A percentile compares a stretch with the other conserved stretches of the same genome.
Conservation (phyloP, 2,797 vertebrate species). For the Enteromius radiatus region DNA sequence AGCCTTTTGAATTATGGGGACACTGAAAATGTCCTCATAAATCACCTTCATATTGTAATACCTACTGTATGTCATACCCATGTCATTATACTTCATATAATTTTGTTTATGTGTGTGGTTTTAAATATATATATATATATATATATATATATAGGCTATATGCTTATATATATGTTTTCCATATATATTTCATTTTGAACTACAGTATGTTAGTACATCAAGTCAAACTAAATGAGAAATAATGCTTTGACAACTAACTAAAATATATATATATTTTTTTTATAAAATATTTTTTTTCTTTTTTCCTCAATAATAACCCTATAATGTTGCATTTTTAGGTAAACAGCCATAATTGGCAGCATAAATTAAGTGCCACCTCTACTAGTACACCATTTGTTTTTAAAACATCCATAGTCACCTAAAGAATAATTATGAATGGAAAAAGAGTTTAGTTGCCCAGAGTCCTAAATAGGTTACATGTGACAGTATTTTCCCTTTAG, state of each 20-base stretch:
- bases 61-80: too few relatives aligned
- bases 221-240: background rate
- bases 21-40: too few relatives aligned
- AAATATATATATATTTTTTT: too few relatives aligned
- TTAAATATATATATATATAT: too few relatives aligned
- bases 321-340: background rate
- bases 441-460: background rate
- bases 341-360: background rate
- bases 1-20: too few relatives aligned
- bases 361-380: background rate
- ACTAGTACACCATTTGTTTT: background rate
- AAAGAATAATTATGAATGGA: background rate
- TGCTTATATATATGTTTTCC: too few relatives aligned
- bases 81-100: too few relatives aligned
- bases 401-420: background rate
- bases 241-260: background rate
- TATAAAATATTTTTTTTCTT: too few relatives aligned
- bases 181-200: too few relatives aligned
- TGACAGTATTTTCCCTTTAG: background rate
- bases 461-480: background rate
- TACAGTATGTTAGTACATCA: background rate
- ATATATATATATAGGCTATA: too few relatives aligned
- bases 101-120: too few relatives aligned
- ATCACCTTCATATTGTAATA: too few relatives aligned
- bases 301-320: background rate